Evolutionary conservation across 2,113 vertebrate genomes (phyloP).

Genomic region (Sapajus apella): DNA sequence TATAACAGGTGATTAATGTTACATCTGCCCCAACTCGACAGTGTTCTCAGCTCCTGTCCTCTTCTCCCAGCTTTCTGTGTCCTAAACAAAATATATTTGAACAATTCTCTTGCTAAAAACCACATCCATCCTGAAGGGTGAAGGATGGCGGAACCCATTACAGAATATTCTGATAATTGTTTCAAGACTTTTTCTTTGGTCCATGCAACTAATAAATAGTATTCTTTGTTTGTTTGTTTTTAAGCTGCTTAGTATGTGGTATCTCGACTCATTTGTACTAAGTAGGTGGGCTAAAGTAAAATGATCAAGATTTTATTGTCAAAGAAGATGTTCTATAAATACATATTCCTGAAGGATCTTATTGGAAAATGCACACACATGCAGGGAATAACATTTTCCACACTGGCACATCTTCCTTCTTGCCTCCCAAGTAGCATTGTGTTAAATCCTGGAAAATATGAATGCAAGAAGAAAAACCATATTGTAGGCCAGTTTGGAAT

Average conservation of each 20-base stretch:
- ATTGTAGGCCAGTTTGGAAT: too few species aligned
- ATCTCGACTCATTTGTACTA: neutral
- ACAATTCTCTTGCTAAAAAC: neutral
- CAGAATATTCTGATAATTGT: neutral
- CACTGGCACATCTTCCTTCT: too few species aligned
- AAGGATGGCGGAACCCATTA: neutral
- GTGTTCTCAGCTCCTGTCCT: too few species aligned
- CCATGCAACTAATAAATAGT: neutral
- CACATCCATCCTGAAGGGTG: neutral
- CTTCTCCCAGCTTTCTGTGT: neutral
- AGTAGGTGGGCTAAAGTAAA: too few species aligned
- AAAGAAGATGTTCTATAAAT: neutral
- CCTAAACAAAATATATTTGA: neutral
- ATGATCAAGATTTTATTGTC: fast-evolving
- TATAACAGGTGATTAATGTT: fast-evolving
- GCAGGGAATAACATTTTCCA: too few species aligned
- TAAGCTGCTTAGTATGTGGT: neutral
- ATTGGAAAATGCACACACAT: neutral
- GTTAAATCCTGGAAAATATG: neutral
- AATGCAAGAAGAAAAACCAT: neutral
- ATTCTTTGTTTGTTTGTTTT: neutral
- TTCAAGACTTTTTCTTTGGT: neutral
- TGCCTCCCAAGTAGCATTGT: neutral
- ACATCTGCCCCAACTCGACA: too few species aligned
- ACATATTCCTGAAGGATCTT: neutral